A percentile compares a stretch with the other conserved stretches of the same genome.
phyloP scores from a whole-genome alignment of 1,140 invertebrate genomes.

The Drosophila lowei region DNA sequence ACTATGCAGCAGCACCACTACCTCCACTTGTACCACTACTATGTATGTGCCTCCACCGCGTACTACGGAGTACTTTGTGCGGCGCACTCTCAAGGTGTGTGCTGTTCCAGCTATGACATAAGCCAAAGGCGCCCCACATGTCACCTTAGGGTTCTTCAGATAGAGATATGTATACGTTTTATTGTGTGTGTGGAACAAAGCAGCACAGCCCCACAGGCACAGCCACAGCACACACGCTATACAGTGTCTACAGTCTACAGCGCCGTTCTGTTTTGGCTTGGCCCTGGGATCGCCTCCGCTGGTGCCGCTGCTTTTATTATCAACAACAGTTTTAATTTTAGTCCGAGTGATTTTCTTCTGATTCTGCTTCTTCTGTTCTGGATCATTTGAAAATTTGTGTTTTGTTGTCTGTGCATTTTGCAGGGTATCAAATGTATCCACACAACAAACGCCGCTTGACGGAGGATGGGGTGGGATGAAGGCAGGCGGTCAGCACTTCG shows the following conservation, averaged over 20 bases:
- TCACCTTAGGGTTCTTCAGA: conserved; percentile 42
- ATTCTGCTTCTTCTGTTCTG: conserved; percentile 5
- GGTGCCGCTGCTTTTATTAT: conserved; percentile 25
- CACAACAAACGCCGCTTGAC: not conserved
- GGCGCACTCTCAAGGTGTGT: conserved; percentile 45
- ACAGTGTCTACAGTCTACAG: not conserved
- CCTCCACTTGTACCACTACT: too few relatives aligned
- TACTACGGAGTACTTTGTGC: conserved; percentile 16
- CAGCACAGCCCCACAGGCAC: conserved; percentile 22
- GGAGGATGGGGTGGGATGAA: not conserved
- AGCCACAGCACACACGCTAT: not conserved
- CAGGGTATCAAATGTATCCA: too few relatives aligned
- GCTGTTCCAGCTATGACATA: conserved; percentile 35
- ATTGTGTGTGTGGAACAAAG: conserved; percentile 28
- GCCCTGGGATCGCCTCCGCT: conserved; percentile 6
- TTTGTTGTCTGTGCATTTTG: too few relatives aligned
- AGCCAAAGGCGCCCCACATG: conserved; percentile 21
- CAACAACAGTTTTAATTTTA: conserved; percentile 49
- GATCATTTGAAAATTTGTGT: too few relatives aligned
- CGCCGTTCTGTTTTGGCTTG: conserved; percentile 13
- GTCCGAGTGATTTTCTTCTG: conserved; percentile 7
- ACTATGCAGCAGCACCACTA: not conserved
- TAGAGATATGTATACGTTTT: conserved; percentile 19
- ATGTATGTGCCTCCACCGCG: not conserved
- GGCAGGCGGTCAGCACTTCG: conserved; percentile 6